Evolutionary conservation across 2,113 vertebrate species (phyloP).

Genomic region (Sebastes fasciatus): DNA sequence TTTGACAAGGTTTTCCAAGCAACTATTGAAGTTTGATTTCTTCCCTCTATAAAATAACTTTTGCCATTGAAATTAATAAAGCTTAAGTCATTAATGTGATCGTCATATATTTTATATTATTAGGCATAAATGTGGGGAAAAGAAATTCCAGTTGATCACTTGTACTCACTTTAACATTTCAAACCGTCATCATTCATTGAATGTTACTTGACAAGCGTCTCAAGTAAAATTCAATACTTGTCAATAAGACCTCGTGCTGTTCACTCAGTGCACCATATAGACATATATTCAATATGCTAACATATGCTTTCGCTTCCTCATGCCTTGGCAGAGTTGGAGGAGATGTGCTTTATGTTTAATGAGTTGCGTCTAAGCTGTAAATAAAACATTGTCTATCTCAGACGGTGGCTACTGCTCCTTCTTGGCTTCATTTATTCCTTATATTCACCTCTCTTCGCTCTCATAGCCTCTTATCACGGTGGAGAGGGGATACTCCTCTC

Average conservation of each 20-base stretch:
- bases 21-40: background rate
- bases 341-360: slow-evolving; percentile 62
- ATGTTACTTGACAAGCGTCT: background rate
- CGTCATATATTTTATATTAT: background rate
- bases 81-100: background rate
- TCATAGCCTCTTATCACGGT: slow-evolving; percentile 60
- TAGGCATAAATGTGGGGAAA: background rate
- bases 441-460: slow-evolving; percentile 67
- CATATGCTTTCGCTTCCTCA: slow-evolving; percentile 19
- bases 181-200: background rate
- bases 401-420: slow-evolving; percentile 59
- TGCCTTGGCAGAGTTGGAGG: slow-evolving; percentile 31
- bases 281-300: slow-evolving; percentile 35
- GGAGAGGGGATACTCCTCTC: slow-evolving; percentile 60
- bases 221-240: background rate
- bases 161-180: background rate
- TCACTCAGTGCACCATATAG: background rate
- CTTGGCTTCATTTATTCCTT: slow-evolving; percentile 76
- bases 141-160: background rate
- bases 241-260: background rate
- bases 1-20: background rate
- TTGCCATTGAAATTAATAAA: background rate
- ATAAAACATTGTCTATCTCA: slow-evolving; percentile 71
- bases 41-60: background rate
- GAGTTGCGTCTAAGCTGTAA: slow-evolving; percentile 72